These are phyloP conservation scores for Apamea crenata DNA, from an alignment of 2,888 invertebrate species.

Conservation along the genomic window DNA sequence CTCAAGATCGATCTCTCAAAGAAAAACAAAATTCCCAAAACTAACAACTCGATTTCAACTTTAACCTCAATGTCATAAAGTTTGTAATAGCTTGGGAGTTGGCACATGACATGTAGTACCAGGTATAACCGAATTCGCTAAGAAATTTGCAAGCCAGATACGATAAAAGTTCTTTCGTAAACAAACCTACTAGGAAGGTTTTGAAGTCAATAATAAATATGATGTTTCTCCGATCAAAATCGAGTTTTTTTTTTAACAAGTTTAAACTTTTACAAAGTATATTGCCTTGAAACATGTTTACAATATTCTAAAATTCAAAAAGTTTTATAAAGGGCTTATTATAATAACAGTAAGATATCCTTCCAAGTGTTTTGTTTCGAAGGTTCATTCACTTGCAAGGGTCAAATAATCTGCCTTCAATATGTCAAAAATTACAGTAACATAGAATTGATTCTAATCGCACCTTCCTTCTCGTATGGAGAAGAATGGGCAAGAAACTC, in stretches of 20 bases:
- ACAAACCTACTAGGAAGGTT: constrained; percentile 61
- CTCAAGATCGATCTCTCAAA: constrained; percentile 47
- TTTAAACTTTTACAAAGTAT: neutral
- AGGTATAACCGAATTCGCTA: constrained; percentile 41
- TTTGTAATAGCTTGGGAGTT: constrained; percentile 23
- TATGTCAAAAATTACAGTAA: neutral
- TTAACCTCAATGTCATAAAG: constrained; percentile 25
- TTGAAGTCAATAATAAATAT: constrained; percentile 63
- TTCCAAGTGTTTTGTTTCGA: neutral
- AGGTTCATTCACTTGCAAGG: neutral
- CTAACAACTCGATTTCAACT: constrained; percentile 31
- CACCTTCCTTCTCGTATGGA: too few relatives aligned
- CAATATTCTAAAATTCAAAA: constrained; percentile 2
- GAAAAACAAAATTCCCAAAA: constrained; percentile 44
- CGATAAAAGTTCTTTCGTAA: constrained; percentile 65
- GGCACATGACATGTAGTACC: constrained; percentile 19
- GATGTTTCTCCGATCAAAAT: constrained; percentile 47
- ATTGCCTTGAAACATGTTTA: neutral
- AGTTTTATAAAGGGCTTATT: neutral
- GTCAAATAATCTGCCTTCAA: neutral
- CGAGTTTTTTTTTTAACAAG: constrained; percentile 6
- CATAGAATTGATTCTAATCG: too few relatives aligned
- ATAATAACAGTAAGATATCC: neutral
- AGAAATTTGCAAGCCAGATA: constrained; percentile 71
- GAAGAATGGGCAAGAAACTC: too few relatives aligned